phyloP scores from a whole-genome alignment of 2,113 vertebrate genomes.

The Caretta caretta region DNA sequence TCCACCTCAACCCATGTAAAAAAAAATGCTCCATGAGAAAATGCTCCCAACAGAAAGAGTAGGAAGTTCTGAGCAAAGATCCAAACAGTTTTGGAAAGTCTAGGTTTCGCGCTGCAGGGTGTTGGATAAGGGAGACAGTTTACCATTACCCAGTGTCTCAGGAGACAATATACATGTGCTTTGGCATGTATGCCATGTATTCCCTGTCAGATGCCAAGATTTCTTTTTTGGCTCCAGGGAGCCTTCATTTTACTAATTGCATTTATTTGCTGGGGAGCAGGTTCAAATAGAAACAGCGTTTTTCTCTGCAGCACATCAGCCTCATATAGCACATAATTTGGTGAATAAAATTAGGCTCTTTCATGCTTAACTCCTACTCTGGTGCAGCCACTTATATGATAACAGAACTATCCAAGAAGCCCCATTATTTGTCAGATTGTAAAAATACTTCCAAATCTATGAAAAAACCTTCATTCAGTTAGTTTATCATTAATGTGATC shows the following conservation, averaged over 20 bases:
- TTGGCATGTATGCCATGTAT: conserved; percentile 3
- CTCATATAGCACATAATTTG: neutral
- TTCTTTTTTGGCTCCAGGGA: conserved; percentile 35
- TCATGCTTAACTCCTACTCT: conserved; percentile 6
- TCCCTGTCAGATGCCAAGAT: neutral
- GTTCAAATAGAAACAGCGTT: neutral
- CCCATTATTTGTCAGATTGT: neutral
- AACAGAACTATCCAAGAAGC: neutral
- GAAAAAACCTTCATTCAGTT: neutral
- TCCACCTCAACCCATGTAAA: neutral
- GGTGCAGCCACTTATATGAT: conserved; percentile 1
- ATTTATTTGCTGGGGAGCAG: neutral
- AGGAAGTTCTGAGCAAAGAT: neutral
- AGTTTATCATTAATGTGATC: neutral
- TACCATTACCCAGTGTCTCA: neutral
- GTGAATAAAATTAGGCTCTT: neutral
- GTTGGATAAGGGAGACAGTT: accelerated
- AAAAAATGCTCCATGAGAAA: neutral
- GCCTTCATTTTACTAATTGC: conserved; percentile 53
- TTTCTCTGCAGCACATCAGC: neutral
- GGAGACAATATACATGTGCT: neutral
- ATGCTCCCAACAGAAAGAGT: neutral
- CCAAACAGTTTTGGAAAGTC: neutral
- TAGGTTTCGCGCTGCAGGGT: neutral
- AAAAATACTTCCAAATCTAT: conserved; percentile 4